Conservation (phyloP, 2,888 invertebrate species). For the Sminthurinus aureus region DNA sequence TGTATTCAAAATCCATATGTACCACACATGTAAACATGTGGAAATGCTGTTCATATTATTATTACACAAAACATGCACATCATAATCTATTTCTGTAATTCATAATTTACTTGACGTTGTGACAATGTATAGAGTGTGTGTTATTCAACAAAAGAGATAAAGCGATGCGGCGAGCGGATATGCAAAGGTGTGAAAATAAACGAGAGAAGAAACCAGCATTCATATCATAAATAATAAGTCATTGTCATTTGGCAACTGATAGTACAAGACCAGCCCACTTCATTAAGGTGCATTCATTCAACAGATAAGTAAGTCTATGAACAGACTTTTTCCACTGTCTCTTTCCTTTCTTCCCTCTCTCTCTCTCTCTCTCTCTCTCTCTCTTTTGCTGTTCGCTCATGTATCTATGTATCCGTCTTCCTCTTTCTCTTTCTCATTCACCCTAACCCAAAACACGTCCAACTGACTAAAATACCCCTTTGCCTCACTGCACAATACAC, state of each 20-base stretch:
- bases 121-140: conserved; percentile 4
- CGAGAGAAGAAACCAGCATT: conserved; percentile 38
- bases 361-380: conserved; percentile 29
- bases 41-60: neutral
- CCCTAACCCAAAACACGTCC: conserved; percentile 20
- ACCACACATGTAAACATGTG: neutral
- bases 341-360: conserved; percentile 37
- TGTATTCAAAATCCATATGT: neutral
- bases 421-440: conserved; percentile 21
- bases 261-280: conserved; percentile 51
- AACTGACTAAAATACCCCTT: conserved; percentile 26
- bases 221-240: conserved; percentile 59
- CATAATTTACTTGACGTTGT: neutral
- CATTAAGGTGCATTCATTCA: conserved; percentile 55
- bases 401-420: neutral
- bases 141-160: neutral
- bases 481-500: conserved; percentile 30
- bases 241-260: conserved; percentile 58
- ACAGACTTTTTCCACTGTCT: conserved; percentile 37
- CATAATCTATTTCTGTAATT: neutral
- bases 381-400: neutral
- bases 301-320: conserved; percentile 26
- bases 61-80: neutral
- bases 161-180: conserved; percentile 1
- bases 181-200: conserved; percentile 53